Evolutionary conservation across 2,113 vertebrate species (phyloP).

Genomic region (Phasianus colchicus): DNA sequence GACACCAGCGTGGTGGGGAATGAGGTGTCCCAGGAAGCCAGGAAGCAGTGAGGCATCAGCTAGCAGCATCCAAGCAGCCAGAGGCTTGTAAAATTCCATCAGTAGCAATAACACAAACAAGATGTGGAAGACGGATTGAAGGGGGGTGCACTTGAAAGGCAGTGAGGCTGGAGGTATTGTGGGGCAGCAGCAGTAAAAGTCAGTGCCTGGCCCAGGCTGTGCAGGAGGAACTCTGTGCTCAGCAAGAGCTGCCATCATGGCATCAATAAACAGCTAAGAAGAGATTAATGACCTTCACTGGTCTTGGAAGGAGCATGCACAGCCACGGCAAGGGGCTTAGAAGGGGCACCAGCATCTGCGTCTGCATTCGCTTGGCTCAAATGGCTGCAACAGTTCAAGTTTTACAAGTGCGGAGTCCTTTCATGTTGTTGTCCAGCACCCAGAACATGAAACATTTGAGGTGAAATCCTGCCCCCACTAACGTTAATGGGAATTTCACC

Average conservation of each 20-base stretch:
- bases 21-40: not conserved
- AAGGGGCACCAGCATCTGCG: constrained; percentile 26
- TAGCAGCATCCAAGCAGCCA: not conserved
- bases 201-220: not conserved
- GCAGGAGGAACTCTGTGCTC: rapidly evolving
- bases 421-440: constrained; percentile 62
- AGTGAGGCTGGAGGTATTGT: not conserved
- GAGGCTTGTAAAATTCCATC: not conserved
- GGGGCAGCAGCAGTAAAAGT: not conserved
- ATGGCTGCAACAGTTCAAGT: not conserved
- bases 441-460: constrained; percentile 66
- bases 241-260: constrained; percentile 49
- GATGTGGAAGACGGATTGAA: not conserved
- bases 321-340: not conserved
- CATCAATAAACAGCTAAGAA: constrained; percentile 38
- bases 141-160: not conserved
- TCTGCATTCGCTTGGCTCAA: constrained; percentile 14
- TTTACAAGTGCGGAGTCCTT: constrained; percentile 68
- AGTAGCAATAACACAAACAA: not conserved
- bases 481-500: constrained; percentile 56
- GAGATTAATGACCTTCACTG: not conserved
- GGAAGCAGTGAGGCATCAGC: not conserved
- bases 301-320: constrained; percentile 14
- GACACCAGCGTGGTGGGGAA: not conserved
- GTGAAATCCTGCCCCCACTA: constrained; percentile 56